phyloP scores from a whole-genome alignment of 2,797 vertebrate species.

The Sarcoramphus papa region DNA sequence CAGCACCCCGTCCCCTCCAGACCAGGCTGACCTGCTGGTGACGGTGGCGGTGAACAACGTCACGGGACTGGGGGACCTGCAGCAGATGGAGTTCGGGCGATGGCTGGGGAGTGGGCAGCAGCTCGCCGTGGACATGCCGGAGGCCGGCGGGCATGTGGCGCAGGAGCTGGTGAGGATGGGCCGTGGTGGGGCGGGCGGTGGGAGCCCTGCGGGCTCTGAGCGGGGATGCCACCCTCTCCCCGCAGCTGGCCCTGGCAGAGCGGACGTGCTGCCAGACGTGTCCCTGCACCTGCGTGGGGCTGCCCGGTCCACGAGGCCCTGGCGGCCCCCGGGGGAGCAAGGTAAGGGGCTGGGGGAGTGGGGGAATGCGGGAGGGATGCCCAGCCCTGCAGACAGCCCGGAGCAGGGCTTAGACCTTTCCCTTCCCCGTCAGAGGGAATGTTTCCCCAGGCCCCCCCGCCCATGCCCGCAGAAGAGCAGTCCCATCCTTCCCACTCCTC shows the following conservation, averaged over 20 bases:
- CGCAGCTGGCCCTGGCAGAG: background rate
- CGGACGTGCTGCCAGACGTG: background rate
- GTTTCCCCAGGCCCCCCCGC: background rate
- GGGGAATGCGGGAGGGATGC: background rate
- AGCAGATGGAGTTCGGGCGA: background rate
- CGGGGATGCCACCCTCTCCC: background rate
- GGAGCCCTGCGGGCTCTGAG: background rate
- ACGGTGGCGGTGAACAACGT: background rate
- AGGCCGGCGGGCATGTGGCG: background rate
- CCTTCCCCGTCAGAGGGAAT: background rate
- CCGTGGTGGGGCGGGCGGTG: accelerated
- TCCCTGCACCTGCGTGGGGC: background rate
- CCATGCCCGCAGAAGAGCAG: background rate
- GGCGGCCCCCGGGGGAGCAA: background rate
- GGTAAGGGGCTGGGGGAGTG: background rate
- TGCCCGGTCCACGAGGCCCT: background rate
- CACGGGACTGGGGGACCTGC: background rate
- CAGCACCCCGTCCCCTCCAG: background rate
- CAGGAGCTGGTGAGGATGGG: background rate
- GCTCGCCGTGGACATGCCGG: background rate
- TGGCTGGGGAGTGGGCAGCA: background rate
- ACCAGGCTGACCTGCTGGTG: background rate
- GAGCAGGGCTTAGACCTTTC: background rate
- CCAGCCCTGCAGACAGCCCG: background rate
- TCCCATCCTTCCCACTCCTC: background rate